phyloP scores from a whole-genome alignment of 92 coral and sea anemone species.

The Blastomussa wellsi region DNA sequence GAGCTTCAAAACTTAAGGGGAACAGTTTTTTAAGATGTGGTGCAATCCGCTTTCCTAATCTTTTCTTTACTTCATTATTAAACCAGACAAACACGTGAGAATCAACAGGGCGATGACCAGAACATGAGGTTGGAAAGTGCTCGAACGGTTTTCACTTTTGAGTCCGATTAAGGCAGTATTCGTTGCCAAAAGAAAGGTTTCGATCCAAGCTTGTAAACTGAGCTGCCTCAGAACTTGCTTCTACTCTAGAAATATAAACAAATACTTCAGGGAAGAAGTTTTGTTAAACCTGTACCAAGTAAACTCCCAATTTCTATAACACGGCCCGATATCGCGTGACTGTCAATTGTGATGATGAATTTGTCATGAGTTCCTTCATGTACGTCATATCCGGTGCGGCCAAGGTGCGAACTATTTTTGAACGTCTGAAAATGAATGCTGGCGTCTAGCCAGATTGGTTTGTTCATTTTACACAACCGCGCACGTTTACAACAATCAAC shows the following conservation, averaged over 20 bases:
- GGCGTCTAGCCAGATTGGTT: conserved; percentile 7
- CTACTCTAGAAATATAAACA: not conserved
- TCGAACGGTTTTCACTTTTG: not conserved
- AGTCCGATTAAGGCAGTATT: not conserved
- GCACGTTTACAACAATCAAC: not conserved
- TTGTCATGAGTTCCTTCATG: not conserved
- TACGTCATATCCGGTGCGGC: not conserved
- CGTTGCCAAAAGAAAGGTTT: not conserved
- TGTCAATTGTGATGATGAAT: not conserved
- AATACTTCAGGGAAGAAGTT: not conserved
- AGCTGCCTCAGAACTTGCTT: not conserved
- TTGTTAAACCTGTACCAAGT: not conserved
- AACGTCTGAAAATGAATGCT: conserved; percentile 17
- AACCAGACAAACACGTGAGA: not conserved
- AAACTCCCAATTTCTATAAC: not conserved
- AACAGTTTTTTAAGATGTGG: no score
- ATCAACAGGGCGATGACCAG: not conserved
- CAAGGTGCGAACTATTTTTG: not conserved
- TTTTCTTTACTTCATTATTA: no score
- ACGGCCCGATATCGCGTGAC: conserved; percentile 16
- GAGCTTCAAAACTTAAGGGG: no score
- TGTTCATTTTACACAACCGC: not conserved
- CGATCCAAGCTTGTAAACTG: not conserved
- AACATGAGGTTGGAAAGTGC: not conserved
- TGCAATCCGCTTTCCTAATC: no score